Evolutionary conservation across 2,113 vertebrate species (phyloP).

Genomic region (Trematomus loennbergii): DNA sequence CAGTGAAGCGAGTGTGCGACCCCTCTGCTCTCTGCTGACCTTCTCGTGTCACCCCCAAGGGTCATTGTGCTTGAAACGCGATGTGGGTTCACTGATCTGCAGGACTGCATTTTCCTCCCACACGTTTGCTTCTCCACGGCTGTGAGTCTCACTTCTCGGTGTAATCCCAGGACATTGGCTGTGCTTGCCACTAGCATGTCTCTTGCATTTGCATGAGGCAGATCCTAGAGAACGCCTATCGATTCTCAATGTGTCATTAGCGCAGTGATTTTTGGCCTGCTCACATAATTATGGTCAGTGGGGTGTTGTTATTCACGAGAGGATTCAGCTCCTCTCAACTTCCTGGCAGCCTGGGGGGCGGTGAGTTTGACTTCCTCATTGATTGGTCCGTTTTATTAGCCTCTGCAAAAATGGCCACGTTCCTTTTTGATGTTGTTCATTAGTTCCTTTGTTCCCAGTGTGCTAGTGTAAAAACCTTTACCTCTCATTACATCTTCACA

Average conservation of each 20-base stretch:
- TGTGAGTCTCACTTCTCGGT: constrained; percentile 19
- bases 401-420: constrained; percentile 32
- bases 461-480: constrained; percentile 37
- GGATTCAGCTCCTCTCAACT: constrained; percentile 53
- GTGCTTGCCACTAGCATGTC: constrained; percentile 17
- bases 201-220: constrained; percentile 39
- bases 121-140: constrained; percentile 16
- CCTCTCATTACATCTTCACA: not conserved
- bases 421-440: constrained; percentile 48
- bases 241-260: constrained; percentile 65
- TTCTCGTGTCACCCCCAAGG: constrained; percentile 45
- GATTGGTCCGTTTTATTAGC: constrained; percentile 53
- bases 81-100: constrained; percentile 33
- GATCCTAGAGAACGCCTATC: constrained; percentile 41
- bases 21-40: constrained; percentile 57
- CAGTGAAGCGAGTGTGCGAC: constrained; percentile 43
- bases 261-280: constrained; percentile 34
- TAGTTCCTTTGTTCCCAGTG: constrained; percentile 16
- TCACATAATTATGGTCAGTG: constrained; percentile 57
- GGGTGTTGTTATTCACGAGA: constrained; percentile 43
- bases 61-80: constrained; percentile 36
- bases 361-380: constrained; percentile 54
- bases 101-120: constrained; percentile 14
- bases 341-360: constrained; percentile 60
- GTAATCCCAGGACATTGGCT: not conserved